A percentile compares a stretch with the other conserved stretches of the same genome.
Conservation (phyloP, 2,888 invertebrate genomes). For the Cartodere bifasciata region DNA sequence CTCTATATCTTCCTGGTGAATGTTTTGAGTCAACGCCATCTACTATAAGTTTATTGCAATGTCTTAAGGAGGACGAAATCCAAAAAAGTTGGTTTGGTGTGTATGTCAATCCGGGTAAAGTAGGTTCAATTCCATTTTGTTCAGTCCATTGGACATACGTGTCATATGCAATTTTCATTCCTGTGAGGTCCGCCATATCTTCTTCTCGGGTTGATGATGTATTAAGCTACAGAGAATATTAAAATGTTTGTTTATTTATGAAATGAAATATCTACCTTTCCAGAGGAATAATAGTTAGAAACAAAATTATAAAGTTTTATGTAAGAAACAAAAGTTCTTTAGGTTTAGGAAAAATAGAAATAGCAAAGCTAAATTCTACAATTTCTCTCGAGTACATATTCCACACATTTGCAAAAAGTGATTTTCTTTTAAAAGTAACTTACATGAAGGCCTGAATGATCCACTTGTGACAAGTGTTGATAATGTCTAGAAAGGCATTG, state of each 20-base stretch:
- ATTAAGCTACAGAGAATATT: constrained; percentile 5
- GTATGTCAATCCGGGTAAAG: constrained; percentile 57
- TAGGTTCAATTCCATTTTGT: constrained; percentile 40
- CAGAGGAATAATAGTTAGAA: no score
- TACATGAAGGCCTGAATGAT: no score
- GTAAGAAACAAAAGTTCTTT: no score
- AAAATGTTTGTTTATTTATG: no score
- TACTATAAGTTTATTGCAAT: constrained; percentile 69
- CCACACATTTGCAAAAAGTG: no score
- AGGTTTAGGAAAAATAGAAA: no score
- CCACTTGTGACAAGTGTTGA: no score
- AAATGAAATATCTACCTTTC: no score
- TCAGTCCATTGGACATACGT: constrained; percentile 65
- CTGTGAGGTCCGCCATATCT: constrained; percentile 87
- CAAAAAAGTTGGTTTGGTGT: constrained; percentile 63
- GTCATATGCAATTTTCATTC: constrained; percentile 77
- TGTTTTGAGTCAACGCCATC: constrained; percentile 60
- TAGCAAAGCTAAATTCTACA: no score
- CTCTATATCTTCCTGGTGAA: constrained; percentile 46
- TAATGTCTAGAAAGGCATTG: constrained; percentile 73
- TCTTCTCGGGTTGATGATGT: constrained; percentile 54
- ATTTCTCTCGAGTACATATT: no score
- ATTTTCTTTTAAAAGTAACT: no score
- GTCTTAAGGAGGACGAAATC: constrained; percentile 71
- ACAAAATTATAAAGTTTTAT: no score